These are phyloP conservation scores for Falcaria lacertinaria DNA, from an alignment of 2,888 invertebrate genomes.

Conservation along the genomic window DNA sequence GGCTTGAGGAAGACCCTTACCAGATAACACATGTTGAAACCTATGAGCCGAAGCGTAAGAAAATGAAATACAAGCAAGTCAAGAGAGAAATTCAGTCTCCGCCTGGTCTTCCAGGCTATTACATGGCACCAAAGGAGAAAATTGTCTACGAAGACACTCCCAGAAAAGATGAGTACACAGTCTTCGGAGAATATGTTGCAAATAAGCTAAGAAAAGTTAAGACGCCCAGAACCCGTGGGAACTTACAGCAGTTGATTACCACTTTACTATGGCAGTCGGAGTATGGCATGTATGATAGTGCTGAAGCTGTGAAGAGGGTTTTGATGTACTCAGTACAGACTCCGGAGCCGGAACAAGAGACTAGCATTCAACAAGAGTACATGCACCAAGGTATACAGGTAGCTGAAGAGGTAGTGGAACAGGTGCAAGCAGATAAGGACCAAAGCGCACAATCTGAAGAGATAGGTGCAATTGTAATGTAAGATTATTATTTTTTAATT, in stretches of 20 bases:
- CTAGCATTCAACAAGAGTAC: conserved; percentile 15
- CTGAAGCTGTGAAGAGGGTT: conserved; percentile 60
- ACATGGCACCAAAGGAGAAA: conserved; percentile 30
- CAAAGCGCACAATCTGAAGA: conserved; percentile 18
- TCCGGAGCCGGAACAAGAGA: conserved; percentile 19
- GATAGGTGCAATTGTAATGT: not conserved
- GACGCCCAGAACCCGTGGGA: conserved; percentile 49
- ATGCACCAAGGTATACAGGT: conserved; percentile 13
- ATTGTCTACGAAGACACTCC: conserved; percentile 32
- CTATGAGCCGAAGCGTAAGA: conserved; percentile 49
- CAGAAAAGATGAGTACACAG: conserved; percentile 56
- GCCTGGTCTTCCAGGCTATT: conserved; percentile 33
- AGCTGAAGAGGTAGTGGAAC: conserved; percentile 23
- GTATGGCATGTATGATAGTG: conserved; percentile 62
- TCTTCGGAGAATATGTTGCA: conserved; percentile 69
- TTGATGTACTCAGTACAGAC: conserved; percentile 47
- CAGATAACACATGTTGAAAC: conserved; percentile 45
- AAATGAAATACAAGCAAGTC: conserved; percentile 47
- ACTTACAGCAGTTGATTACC: conserved; percentile 66
- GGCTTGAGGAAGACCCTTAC: conserved; percentile 65
- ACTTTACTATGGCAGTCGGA: conserved; percentile 72
- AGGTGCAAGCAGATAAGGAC: conserved; percentile 16
- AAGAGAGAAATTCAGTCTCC: conserved; percentile 60
- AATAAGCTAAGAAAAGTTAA: conserved; percentile 64
- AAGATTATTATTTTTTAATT: not conserved